A percentile compares a stretch with the other conserved stretches of the same genome.
Evolutionary conservation across 2,888 invertebrate species (phyloP).

Genomic region (Furcula furcula): DNA sequence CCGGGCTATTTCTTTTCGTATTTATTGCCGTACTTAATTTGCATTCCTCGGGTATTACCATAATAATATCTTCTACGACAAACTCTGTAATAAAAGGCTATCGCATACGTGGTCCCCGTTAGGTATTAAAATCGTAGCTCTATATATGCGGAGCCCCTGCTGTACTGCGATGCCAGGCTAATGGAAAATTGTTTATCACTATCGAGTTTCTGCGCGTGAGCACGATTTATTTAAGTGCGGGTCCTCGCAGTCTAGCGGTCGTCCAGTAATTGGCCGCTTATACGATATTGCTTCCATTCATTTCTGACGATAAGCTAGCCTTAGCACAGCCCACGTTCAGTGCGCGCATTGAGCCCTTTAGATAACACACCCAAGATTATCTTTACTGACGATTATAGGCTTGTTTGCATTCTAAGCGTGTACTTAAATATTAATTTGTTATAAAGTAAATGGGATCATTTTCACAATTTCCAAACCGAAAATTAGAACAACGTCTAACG

Average conservation of each 20-base stretch:
- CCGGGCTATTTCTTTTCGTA: conserved; percentile 53
- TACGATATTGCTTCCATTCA: conserved; percentile 75
- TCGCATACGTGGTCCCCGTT: conserved; percentile 36
- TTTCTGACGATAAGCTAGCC: conserved; percentile 69
- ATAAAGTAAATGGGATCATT: background rate
- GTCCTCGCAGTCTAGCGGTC: conserved; percentile 57
- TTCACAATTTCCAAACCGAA: background rate
- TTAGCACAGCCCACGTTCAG: conserved; percentile 42
- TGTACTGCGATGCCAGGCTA: conserved; percentile 42
- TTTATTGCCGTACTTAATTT: conserved; percentile 69
- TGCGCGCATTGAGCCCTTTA: conserved; percentile 44
- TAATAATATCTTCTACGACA: conserved; percentile 69
- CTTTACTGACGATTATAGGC: conserved; percentile 35
- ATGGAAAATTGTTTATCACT: conserved; percentile 75
- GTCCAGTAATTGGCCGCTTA: conserved; percentile 71
- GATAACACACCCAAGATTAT: conserved; percentile 50
- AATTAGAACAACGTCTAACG: no score
- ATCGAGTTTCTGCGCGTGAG: conserved; percentile 66
- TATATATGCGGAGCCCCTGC: conserved; percentile 21
- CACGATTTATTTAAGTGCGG: conserved; percentile 69
- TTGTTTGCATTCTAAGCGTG: conserved; percentile 16
- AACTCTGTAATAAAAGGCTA: conserved; percentile 62
- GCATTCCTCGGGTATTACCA: conserved; percentile 64
- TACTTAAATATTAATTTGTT: conserved; percentile 9
- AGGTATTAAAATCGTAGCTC: background rate